phyloP scores from a whole-genome alignment of 1,140 invertebrate species.

The Cydia amplana region DNA sequence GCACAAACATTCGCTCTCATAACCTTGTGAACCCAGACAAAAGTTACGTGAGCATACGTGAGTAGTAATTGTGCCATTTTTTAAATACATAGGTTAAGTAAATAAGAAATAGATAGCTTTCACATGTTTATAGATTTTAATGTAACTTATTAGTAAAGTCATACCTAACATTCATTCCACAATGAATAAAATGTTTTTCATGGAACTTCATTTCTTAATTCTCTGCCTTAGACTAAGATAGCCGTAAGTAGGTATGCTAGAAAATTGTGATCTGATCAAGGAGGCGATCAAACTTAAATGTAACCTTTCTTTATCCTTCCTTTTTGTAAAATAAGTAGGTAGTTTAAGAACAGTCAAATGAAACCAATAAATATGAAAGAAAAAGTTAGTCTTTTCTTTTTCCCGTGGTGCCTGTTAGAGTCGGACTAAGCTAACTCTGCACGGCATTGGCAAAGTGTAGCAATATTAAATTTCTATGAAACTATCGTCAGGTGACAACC shows the following conservation, averaged over 20 bases:
- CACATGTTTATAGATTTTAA: not conserved
- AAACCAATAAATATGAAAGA: not conserved
- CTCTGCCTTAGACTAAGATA: not conserved
- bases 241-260: conserved; percentile 12
- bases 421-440: not conserved
- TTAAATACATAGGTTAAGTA: not conserved
- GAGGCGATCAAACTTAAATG: not conserved
- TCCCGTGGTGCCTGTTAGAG: not conserved
- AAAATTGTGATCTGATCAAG: conserved; percentile 2
- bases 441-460: no score
- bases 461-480: no score
- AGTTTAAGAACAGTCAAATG: not conserved
- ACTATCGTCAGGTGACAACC: no score
- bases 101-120: not conserved
- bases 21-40: not conserved
- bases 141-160: conserved; percentile 14
- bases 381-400: not conserved
- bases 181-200: not conserved
- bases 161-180: not conserved
- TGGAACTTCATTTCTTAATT: not conserved
- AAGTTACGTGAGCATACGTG: not conserved
- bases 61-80: not conserved
- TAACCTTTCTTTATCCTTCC: not conserved
- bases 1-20: conserved; percentile 2
- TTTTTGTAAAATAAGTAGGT: not conserved